Conservation (phyloP, 2,888 invertebrate genomes). For the Microctonus aethiopoides region DNA sequence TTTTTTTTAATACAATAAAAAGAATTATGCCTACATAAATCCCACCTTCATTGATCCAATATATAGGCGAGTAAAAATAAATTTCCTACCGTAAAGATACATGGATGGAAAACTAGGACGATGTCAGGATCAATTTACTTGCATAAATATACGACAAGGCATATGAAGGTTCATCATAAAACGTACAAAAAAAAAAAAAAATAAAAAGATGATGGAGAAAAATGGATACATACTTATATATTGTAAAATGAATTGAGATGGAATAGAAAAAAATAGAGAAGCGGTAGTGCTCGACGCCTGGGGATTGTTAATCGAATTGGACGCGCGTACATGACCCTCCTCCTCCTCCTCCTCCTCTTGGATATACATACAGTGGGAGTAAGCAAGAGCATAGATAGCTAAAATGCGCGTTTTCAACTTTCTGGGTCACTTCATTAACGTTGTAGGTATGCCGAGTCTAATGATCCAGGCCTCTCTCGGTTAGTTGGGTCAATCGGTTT, state of each 20-base stretch:
- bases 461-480: constrained; percentile 39
- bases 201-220: constrained; percentile 1
- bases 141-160: not conserved
- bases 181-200: constrained; percentile 1
- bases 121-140: not conserved
- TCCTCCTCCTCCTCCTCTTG: too few relatives aligned
- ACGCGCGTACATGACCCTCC: constrained; percentile 21
- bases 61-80: not conserved
- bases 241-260: not conserved
- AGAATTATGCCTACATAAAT: too few relatives aligned
- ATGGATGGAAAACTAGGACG: not conserved
- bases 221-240: not conserved
- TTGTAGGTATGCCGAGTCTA: constrained; percentile 32
- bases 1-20: too few relatives aligned
- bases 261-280: not conserved
- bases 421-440: constrained; percentile 37
- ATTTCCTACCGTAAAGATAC: not conserved
- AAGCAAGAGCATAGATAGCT: not conserved
- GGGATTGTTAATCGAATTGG: constrained; percentile 31
- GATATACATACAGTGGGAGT: too few relatives aligned
- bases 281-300: not conserved
- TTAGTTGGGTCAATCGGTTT: constrained; percentile 47
- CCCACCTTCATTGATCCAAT: not conserved
- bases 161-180: not conserved
- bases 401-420: constrained; percentile 21